Percentiles rank a stretch among this genome's conserved stretches.
Evolutionary conservation across 2,888 invertebrate species (phyloP).

Genomic region (Eupithecia pulchellata): DNA sequence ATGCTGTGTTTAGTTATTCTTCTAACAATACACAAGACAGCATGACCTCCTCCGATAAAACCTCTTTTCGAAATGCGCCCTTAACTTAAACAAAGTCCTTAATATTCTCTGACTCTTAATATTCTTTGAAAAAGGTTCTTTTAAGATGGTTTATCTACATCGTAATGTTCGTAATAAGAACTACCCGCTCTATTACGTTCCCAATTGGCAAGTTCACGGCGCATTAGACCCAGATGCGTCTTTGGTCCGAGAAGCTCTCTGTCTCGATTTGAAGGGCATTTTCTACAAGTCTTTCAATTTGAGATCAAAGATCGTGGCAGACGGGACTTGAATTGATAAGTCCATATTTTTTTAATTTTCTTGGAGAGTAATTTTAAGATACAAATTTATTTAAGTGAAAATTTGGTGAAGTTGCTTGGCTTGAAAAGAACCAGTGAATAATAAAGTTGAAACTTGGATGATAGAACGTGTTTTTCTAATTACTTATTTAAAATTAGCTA

Average conservation of each 20-base stretch:
- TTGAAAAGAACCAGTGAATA: neutral
- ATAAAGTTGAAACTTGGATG: neutral
- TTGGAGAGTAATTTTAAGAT: neutral
- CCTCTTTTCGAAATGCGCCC: neutral
- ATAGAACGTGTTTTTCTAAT: neutral
- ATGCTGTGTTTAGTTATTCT: no score
- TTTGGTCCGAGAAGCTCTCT: neutral
- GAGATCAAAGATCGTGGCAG: constrained; percentile 1
- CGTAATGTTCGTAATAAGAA: constrained; percentile 3
- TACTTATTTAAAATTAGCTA: neutral
- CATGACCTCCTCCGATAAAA: no score
- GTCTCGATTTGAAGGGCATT: constrained; percentile 9
- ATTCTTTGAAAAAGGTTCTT: neutral
- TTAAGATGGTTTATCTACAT: neutral
- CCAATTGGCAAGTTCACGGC: constrained; percentile 10
- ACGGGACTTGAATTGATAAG: constrained; percentile 6
- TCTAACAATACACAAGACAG: no score
- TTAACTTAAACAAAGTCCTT: neutral
- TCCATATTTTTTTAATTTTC: neutral
- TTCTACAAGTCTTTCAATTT: constrained; percentile 13
- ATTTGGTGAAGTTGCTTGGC: neutral
- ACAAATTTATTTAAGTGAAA: neutral
- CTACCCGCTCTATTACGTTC: neutral
- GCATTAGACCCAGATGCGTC: neutral
- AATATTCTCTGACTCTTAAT: neutral